These are phyloP conservation scores for Lynx canadensis DNA, from an alignment of 2,113 vertebrate genomes.

Conservation along the genomic window DNA sequence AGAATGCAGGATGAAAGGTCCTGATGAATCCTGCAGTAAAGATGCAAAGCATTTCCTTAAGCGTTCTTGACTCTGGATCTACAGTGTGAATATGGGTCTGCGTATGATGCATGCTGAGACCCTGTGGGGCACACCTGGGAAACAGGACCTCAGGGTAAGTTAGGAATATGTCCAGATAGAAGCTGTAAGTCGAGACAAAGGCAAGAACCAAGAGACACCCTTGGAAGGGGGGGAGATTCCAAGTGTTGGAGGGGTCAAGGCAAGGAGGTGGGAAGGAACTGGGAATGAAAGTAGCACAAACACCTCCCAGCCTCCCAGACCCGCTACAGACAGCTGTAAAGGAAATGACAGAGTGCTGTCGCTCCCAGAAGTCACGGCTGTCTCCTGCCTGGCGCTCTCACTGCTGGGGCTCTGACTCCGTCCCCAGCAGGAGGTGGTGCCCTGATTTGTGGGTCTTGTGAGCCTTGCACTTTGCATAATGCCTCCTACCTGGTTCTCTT, in stretches of 20 bases:
- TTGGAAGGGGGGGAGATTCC: not conserved
- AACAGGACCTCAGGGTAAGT: not conserved
- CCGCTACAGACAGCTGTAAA: not conserved
- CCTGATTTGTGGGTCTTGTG: not conserved
- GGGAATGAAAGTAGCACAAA: not conserved
- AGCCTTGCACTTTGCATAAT: not conserved
- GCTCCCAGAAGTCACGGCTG: not conserved
- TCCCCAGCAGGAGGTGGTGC: not conserved
- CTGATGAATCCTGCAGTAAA: not conserved
- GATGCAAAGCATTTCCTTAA: not conserved
- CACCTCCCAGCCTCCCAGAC: not conserved
- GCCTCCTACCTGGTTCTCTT: not conserved
- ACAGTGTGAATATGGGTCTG: not conserved
- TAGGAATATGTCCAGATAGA: not conserved
- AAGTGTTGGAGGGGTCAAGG: not conserved
- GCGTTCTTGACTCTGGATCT: not conserved
- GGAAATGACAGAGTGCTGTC: not conserved
- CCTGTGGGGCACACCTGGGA: not conserved
- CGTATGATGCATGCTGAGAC: not conserved
- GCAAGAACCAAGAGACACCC: not conserved
- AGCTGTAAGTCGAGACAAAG: not conserved
- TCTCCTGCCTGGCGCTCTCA: not conserved
- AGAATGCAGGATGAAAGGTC: not conserved
- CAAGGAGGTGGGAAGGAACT: not conserved
- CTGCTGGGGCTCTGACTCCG: not conserved